Evolutionary conservation across 1,140 invertebrate genomes (phyloP).

Genomic region (Drosophila saltans): DNA sequence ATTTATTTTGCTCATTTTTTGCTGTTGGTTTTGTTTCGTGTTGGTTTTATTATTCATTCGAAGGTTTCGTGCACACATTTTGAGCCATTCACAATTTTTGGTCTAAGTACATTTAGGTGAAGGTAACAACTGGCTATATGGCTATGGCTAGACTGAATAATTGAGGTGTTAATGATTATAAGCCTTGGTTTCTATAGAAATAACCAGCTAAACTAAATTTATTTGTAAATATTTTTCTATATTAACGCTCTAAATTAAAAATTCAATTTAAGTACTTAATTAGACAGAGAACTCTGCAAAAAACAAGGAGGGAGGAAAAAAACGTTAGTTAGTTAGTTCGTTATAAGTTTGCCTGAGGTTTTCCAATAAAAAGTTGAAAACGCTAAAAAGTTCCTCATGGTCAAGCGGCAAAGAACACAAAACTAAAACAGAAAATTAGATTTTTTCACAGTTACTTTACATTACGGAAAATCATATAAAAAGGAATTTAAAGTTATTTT

Average conservation of each 20-base stretch:
- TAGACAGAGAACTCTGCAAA: background rate
- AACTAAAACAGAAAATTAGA: background rate
- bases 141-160: background rate
- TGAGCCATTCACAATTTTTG: constrained; percentile 14
- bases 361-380: background rate
- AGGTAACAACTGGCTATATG: background rate
- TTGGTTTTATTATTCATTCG: constrained; percentile 1
- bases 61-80: constrained; percentile 2
- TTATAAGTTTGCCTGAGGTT: background rate
- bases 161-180: constrained; percentile 4
- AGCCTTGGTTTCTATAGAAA: background rate
- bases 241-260: background rate
- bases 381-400: background rate
- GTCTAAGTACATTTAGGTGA: background rate
- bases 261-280: background rate
- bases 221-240: background rate
- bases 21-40: background rate
- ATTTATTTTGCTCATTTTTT: background rate
- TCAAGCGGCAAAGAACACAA: background rate
- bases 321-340: background rate
- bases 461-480: too few relatives aligned
- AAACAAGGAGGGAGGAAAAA: too few relatives aligned
- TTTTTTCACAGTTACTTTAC: background rate
- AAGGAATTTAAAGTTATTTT: too few relatives aligned
- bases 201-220: background rate